phyloP scores from a whole-genome alignment of 2,113 vertebrate species.

The Castor canadensis region DNA sequence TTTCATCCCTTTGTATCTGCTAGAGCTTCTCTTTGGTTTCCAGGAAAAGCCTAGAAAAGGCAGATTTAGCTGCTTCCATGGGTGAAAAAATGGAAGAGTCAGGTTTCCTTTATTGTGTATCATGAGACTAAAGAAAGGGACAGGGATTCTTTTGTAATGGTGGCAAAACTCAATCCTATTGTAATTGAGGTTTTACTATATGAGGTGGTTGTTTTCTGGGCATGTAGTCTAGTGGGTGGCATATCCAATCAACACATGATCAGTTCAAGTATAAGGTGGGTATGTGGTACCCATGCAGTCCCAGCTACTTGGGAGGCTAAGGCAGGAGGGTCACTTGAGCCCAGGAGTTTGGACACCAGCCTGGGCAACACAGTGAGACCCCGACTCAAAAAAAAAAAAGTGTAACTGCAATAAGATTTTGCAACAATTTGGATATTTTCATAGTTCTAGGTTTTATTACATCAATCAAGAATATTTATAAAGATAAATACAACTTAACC shows the following conservation, averaged over 20 bases:
- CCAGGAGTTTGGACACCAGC: background rate
- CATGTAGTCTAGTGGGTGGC: background rate
- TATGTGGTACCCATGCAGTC: background rate
- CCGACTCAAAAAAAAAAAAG: background rate
- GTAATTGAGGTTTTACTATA: background rate
- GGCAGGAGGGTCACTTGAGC: background rate
- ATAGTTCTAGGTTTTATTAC: conserved; percentile 47
- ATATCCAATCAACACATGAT: background rate
- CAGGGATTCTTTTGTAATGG: background rate
- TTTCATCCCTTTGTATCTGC: background rate
- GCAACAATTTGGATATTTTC: background rate
- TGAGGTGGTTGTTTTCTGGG: background rate
- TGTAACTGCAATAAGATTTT: conserved; percentile 23
- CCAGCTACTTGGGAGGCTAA: background rate
- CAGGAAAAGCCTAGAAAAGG: background rate
- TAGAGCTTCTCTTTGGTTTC: background rate
- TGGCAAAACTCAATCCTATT: background rate
- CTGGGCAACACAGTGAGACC: background rate
- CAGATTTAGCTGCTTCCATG: background rate
- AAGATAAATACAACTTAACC: conserved; percentile 19
- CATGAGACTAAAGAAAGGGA: background rate
- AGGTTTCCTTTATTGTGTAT: background rate
- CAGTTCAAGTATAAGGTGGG: background rate
- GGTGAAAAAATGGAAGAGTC: background rate
- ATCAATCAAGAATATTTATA: conserved; percentile 27